These are phyloP conservation scores for Drosophila mojavensis DNA, from an alignment of 1,140 invertebrate species.

Conservation along the genomic window DNA sequence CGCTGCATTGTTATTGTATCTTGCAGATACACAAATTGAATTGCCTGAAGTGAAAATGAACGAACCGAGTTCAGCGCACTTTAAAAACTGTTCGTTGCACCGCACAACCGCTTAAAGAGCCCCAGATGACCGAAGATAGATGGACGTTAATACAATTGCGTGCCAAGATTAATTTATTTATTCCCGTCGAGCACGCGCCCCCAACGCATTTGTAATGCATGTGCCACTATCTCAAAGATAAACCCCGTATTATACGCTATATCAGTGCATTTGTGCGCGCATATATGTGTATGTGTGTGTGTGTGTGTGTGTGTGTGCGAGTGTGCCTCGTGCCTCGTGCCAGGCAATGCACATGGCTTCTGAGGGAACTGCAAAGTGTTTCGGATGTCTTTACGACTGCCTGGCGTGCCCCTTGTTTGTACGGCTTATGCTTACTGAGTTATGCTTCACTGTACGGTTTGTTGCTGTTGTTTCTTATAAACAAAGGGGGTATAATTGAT, in stretches of 20 bases:
- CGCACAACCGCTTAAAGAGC: conserved; percentile 22
- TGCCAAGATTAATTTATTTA: conserved; percentile 69
- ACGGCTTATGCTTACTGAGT: conserved; percentile 25
- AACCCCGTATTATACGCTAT: conserved; percentile 13
- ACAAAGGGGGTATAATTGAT: too few relatives aligned
- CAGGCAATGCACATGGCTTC: conserved; percentile 10
- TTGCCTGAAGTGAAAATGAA: conserved; percentile 30
- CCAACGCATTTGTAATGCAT: conserved; percentile 37
- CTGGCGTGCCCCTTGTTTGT: conserved; percentile 7
- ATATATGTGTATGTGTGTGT: neutral
- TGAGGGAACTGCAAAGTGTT: conserved; percentile 6
- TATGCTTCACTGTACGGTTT: conserved; percentile 4
- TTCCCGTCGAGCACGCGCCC: conserved; percentile 51
- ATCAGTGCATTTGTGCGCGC: neutral
- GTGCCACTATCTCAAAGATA: conserved; percentile 60
- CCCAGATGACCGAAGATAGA: conserved; percentile 19
- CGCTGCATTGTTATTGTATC: conserved; percentile 59
- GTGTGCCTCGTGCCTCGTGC: conserved; percentile 25
- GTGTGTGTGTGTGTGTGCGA: neutral
- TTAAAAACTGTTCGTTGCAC: conserved; percentile 68
- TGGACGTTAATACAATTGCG: conserved; percentile 58
- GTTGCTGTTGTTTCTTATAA: neutral
- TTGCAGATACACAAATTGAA: conserved; percentile 57
- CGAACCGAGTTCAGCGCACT: conserved; percentile 70
- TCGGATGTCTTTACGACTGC: conserved; percentile 3